Conservation (phyloP, 2,797 vertebrate species). For the Spheniscus humboldti region DNA sequence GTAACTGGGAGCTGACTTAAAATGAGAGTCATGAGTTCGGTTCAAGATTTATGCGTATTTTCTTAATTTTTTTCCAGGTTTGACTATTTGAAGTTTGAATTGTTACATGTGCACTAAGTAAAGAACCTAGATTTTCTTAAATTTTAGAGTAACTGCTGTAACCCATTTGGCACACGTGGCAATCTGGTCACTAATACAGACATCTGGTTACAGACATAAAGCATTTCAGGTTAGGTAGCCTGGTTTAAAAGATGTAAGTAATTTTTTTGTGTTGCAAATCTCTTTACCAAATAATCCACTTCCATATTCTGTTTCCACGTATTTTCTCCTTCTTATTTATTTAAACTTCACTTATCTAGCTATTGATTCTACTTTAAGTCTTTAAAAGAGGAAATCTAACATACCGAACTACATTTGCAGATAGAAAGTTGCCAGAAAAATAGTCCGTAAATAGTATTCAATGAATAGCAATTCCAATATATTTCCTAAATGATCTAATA, state of each 20-base stretch:
- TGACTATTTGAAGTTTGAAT: neutral
- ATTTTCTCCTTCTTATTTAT: neutral
- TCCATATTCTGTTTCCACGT: neutral
- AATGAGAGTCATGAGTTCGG: neutral
- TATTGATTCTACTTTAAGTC: neutral
- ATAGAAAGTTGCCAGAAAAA: neutral
- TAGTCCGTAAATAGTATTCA: neutral
- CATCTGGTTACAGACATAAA: neutral
- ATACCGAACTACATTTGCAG: neutral
- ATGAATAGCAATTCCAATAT: neutral
- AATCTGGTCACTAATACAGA: neutral
- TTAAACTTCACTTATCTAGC: neutral
- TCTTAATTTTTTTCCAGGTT: neutral
- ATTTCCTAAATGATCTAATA: neutral
- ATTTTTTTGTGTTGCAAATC: neutral
- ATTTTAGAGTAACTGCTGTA: neutral
- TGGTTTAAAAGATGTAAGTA: neutral
- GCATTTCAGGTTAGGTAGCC: neutral
- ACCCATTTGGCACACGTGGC: neutral
- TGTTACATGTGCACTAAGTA: neutral
- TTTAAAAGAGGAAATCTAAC: neutral
- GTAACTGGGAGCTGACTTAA: neutral
- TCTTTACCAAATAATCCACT: neutral
- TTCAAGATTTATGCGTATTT: neutral
- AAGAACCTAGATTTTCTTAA: neutral